Evolutionary conservation across 2,797 vertebrate species (phyloP).

Genomic region (Gadopsis marmoratus): DNA sequence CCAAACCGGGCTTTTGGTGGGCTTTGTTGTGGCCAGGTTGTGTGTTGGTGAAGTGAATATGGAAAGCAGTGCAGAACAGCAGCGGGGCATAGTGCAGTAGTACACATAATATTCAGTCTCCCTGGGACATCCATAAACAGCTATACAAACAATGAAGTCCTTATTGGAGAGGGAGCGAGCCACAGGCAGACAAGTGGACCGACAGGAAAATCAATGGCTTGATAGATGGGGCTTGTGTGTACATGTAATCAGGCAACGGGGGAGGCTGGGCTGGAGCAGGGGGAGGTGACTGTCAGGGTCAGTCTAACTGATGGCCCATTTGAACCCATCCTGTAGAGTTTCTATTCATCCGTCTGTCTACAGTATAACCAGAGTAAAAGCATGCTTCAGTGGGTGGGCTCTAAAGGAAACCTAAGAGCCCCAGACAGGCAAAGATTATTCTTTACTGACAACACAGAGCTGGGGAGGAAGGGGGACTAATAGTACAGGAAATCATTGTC

Average conservation of each 20-base stretch:
- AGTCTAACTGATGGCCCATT: slow-evolving; percentile 73
- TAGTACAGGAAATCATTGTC: slow-evolving; percentile 62
- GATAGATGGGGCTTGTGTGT: slow-evolving; percentile 81
- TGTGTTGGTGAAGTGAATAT: slow-evolving; percentile 7
- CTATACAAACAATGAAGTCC: slow-evolving; percentile 81
- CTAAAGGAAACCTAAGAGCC: slow-evolving; percentile 43
- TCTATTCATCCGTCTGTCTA: slow-evolving; percentile 52
- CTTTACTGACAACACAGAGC: slow-evolving; percentile 53
- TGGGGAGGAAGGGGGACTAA: slow-evolving; percentile 31
- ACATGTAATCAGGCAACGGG: slow-evolving; percentile 77
- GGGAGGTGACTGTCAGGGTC: slow-evolving; percentile 67
- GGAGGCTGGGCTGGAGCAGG: slow-evolving; percentile 52
- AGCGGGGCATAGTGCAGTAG: slow-evolving; percentile 30
- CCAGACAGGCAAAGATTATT: slow-evolving; percentile 51
- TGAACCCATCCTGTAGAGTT: slow-evolving; percentile 70
- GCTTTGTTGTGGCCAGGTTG: slow-evolving; percentile 23
- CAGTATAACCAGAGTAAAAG: slow-evolving; percentile 38
- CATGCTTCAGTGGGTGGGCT: slow-evolving; percentile 58
- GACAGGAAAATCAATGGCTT: slow-evolving; percentile 82
- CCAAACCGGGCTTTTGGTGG: slow-evolving; percentile 1
- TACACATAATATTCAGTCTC: slow-evolving; percentile 71
- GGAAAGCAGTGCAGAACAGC: slow-evolving; percentile 11
- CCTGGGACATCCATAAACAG: slow-evolving; percentile 77
- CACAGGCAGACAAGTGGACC: slow-evolving; percentile 73
- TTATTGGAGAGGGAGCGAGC: slow-evolving; percentile 72